Base-by-base conservation (phyloP, 2,113 vertebrate species). In the Prionailurus viverrinus region DNA sequence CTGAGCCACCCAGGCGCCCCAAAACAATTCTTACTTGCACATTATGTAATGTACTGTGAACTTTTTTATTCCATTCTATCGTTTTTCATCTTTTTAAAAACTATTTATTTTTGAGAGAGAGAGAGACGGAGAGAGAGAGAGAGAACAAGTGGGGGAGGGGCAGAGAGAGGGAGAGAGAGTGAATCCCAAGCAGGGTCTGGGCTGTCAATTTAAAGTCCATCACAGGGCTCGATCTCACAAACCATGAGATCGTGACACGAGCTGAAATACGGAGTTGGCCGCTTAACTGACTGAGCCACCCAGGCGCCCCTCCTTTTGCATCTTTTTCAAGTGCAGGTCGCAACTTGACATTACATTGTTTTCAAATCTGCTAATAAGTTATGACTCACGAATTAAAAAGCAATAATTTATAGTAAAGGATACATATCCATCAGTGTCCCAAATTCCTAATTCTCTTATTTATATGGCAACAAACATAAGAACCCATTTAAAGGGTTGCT, bases 341-440 rank as follows among this genome's bases (percentile, higher is more conserved):
- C 16, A 85, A 71, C 7, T n/a, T 92, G 27, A 83, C 36, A 74
- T 31, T 65, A 79, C 74, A 73, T 79, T 94, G 41, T 84, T 88
- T 96, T 97, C 3, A 80, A 95, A 86, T 16, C 7, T 48, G 21
- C 21, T 91, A 63, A 74, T 87, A 8, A 2, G 7, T 83, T 96
- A 84, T 74, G 68, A 90, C 6, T 91, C 29, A 41, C 10, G 74
- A 63, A 39, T 66, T 82, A 25, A 94, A 76, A 58, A 84, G 41
- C 65, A 94, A 14, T 33, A 88, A 87, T 55, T 97, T 94, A 19
- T 12, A 45, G 2, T 39, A 51, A 81, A 8, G 4, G 16, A 79
- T 89, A 92, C 78, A 82, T 71, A 86, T n/a, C 1, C 48, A 55
- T 84, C 21, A 48, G 55, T 41, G 25, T 66, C 18, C 25, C 27